Evolutionary conservation across 2,888 invertebrate species (phyloP).

Genomic region (Microchrysa polita): DNA sequence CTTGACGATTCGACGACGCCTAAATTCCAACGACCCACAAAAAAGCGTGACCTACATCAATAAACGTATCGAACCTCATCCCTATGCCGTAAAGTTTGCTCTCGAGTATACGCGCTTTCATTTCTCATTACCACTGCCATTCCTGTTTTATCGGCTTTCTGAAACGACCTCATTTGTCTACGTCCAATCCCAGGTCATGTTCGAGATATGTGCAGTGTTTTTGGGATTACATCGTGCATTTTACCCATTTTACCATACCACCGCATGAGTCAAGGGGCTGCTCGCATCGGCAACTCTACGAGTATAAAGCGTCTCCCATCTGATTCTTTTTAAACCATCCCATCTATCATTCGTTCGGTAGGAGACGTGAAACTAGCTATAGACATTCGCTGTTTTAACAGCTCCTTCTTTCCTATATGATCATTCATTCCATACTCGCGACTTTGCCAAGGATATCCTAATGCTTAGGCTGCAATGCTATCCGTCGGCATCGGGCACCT

Average conservation of each 20-base stretch:
- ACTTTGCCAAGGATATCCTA: background rate
- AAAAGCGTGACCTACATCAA: no score
- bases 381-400: background rate
- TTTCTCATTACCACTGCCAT: slow-evolving; percentile 2
- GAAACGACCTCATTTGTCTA: slow-evolving; percentile 26
- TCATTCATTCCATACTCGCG: background rate
- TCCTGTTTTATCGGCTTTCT: slow-evolving; percentile 4
- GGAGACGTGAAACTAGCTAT: slow-evolving; percentile 8
- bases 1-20: no score
- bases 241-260: background rate
- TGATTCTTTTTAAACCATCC: slow-evolving; percentile 8
- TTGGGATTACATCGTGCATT: slow-evolving; percentile 8
- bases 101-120: background rate
- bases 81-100: background rate
- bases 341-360: slow-evolving; percentile 10
- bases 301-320: background rate
- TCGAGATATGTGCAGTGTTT: slow-evolving; percentile 9
- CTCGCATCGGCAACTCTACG: background rate
- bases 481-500: background rate
- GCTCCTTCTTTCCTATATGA: background rate
- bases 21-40: no score
- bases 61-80: background rate
- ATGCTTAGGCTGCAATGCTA: background rate
- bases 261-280: background rate
- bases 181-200: slow-evolving; percentile 13